Conservation (phyloP, 2,113 vertebrate species). For the Clarias batrachus region DNA sequence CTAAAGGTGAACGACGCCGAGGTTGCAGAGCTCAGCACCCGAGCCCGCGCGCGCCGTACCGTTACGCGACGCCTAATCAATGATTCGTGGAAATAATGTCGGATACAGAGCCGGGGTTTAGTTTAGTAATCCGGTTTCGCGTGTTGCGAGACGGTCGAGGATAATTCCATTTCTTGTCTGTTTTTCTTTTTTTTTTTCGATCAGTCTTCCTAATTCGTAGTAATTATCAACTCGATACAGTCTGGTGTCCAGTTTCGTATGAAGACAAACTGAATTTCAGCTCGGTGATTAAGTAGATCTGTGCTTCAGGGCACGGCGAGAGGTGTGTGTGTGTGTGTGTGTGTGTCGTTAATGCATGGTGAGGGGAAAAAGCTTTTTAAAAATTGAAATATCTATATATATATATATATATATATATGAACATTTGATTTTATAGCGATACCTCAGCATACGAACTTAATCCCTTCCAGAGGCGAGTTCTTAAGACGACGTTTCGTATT, state of each 20-base stretch:
- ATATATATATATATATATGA: no score
- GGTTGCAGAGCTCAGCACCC: not conserved
- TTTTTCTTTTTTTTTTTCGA: not conserved
- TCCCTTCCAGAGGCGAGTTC: no score
- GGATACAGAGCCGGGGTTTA: not conserved
- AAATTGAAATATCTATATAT: not conserved
- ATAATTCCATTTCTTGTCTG: not conserved
- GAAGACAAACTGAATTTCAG: not conserved
- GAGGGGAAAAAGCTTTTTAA: not conserved
- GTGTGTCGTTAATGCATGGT: not conserved
- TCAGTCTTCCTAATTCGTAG: not conserved
- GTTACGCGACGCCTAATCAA: slow-evolving; percentile 13
- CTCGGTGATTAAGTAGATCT: not conserved
- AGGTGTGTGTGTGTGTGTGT: not conserved
- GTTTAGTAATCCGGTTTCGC: not conserved
- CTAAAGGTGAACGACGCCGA: slow-evolving; percentile 79
- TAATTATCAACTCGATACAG: not conserved
- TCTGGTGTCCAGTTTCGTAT: not conserved
- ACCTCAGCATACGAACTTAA: no score
- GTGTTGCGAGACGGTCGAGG: not conserved
- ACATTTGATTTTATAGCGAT: no score
- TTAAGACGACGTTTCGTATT: no score
- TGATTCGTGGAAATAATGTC: not conserved
- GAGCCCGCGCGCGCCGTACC: not conserved
- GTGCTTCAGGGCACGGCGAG: not conserved